Percentiles rank a stretch among this genome's conserved stretches.
Conservation (phyloP, 1,140 invertebrate genomes). For the Neoseiulus cucumeris region DNA sequence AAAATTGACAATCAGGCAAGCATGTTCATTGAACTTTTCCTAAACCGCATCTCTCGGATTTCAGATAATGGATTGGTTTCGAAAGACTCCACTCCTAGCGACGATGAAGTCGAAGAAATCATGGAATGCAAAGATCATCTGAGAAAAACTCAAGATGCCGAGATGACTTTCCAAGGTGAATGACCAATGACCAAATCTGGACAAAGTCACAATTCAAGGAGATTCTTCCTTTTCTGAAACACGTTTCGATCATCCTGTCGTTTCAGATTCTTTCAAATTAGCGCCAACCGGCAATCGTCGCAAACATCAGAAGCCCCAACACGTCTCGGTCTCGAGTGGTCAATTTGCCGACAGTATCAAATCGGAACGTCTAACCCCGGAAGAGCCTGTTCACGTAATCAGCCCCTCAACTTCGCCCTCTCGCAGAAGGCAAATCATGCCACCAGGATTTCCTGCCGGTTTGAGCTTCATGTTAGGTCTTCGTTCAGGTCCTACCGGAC, state of each 20-base stretch:
- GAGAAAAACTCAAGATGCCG: not conserved
- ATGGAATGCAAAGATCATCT: not conserved
- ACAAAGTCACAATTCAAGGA: too few species aligned
- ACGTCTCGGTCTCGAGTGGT: not conserved
- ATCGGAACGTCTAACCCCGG: conserved; percentile 16
- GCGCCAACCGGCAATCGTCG: not conserved
- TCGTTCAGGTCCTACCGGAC: conserved; percentile 11
- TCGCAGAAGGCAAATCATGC: conserved; percentile 17
- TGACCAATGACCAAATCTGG: too few species aligned
- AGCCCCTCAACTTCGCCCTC: conserved; percentile 11
- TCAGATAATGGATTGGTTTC: not conserved
- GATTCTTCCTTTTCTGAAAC: too few species aligned
- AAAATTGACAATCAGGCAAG: too few species aligned
- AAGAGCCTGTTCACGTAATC: conserved; percentile 14
- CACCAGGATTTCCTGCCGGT: conserved; percentile 14
- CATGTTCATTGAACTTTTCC: too few species aligned
- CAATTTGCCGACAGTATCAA: conserved; percentile 10
- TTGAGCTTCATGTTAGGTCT: conserved; percentile 12
- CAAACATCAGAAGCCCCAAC: not conserved
- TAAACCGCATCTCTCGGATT: too few species aligned
- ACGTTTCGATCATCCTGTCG: too few species aligned
- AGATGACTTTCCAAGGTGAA: too few species aligned
- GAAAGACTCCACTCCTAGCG: not conserved
- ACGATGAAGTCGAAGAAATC: conserved; percentile 9
- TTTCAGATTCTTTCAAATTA: conserved; percentile 1